A percentile compares a stretch with the other conserved stretches of the same genome.
Conservation (phyloP, 2,113 vertebrate genomes). For the Poeciliopsis turrubarensis region DNA sequence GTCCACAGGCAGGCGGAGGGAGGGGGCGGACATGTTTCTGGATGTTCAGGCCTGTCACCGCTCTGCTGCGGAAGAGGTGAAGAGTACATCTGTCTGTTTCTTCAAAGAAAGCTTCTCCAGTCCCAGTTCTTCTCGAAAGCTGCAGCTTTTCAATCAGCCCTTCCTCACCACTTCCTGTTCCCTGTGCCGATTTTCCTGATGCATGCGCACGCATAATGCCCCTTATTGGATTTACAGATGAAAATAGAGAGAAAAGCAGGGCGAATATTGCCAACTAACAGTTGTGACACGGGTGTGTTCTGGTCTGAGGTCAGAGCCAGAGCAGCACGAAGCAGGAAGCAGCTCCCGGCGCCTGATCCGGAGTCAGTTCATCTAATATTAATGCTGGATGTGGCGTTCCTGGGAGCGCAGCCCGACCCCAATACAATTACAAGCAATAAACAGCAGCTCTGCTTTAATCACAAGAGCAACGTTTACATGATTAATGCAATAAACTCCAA, state of each 20-base stretch:
- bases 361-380: slow-evolving; percentile 76
- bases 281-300: slow-evolving; percentile 46
- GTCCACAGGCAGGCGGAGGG: slow-evolving; percentile 2
- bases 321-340: slow-evolving; percentile 58
- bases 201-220: slow-evolving; percentile 43
- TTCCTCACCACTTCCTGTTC: slow-evolving; percentile 6
- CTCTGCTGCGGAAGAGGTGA: slow-evolving; percentile 30
- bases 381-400: slow-evolving; percentile 64
- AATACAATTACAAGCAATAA: slow-evolving; percentile 81
- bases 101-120: slow-evolving; percentile 15
- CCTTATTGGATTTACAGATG: slow-evolving; percentile 51
- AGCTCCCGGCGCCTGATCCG: slow-evolving; percentile 53
- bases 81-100: slow-evolving; percentile 24
- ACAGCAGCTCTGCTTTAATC: slow-evolving; percentile 77
- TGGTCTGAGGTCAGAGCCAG: slow-evolving; percentile 63
- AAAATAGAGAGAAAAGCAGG: slow-evolving; percentile 37
- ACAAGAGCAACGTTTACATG: slow-evolving; percentile 75
- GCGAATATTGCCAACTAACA: slow-evolving; percentile 53
- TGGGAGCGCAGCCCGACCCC: slow-evolving; percentile 70
- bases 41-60: slow-evolving; percentile 31
- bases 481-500: slow-evolving; percentile 75
- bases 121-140: slow-evolving; percentile 9
- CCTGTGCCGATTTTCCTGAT: slow-evolving; percentile 19
- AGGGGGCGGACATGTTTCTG: not conserved
- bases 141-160: slow-evolving; percentile 1